These are phyloP conservation scores for Lontra canadensis DNA, from an alignment of 2,113 vertebrate genomes.

Conservation along the genomic window DNA sequence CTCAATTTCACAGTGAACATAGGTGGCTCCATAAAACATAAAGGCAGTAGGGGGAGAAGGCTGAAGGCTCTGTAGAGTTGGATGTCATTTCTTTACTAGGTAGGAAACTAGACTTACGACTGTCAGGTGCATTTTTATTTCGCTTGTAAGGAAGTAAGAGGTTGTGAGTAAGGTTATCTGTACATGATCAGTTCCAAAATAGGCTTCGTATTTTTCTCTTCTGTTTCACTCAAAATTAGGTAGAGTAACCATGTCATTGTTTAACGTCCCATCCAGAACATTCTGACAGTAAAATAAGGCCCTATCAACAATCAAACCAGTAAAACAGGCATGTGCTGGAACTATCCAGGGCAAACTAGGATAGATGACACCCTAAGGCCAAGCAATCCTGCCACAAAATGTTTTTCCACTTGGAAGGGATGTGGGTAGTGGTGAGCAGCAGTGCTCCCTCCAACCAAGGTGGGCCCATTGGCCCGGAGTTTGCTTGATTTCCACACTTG, in stretches of 20 bases:
- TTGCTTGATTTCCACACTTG: background rate
- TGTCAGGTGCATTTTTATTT: constrained; percentile 21
- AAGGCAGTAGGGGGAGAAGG: background rate
- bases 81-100: constrained; percentile 33
- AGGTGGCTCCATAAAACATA: constrained; percentile 37
- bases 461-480: background rate
- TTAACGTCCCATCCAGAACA: background rate
- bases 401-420: background rate
- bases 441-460: background rate
- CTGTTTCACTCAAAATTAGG: constrained; percentile 27
- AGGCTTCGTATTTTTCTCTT: constrained; percentile 11
- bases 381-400: background rate
- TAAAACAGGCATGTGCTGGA: background rate
- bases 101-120: constrained; percentile 2
- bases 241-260: background rate
- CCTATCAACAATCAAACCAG: constrained; percentile 30
- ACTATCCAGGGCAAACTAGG: background rate
- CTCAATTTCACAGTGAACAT: background rate
- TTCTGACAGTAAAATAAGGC: constrained; percentile 27
- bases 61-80: background rate
- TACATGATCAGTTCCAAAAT: constrained; percentile 30
- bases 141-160: constrained; percentile 19
- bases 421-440: background rate
- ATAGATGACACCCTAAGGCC: background rate
- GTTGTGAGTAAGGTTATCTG: background rate